phyloP scores from a whole-genome alignment of 2,888 invertebrate genomes.

The Drosophila pegasa region DNA sequence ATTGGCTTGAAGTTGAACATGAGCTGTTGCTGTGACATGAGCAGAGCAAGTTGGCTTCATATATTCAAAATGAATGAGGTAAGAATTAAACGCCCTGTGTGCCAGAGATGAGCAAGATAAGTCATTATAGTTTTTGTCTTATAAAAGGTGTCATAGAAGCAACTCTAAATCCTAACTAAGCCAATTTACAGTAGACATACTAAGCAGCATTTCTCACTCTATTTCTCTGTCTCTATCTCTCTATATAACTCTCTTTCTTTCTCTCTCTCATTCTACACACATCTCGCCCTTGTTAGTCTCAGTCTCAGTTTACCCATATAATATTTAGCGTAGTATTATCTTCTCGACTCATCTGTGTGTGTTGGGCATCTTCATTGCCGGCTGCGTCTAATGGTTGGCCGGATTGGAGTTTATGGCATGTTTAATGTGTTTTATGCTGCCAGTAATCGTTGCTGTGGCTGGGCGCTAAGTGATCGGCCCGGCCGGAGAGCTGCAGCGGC shows the following conservation, averaged over 20 bases:
- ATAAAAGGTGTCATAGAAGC: too few relatives aligned
- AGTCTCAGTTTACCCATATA: slow-evolving; percentile 7
- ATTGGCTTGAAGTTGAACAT: too few relatives aligned
- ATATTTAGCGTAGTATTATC: neutral
- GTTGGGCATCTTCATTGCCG: slow-evolving; percentile 20
- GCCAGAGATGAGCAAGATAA: too few relatives aligned
- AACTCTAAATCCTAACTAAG: too few relatives aligned
- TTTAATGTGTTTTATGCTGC: slow-evolving; percentile 51
- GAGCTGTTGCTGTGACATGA: too few relatives aligned
- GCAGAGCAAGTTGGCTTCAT: too few relatives aligned
- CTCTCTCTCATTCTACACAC: neutral
- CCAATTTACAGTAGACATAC: too few relatives aligned
- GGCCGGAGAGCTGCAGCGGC: slow-evolving; percentile 27
- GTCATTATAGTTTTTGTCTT: too few relatives aligned
- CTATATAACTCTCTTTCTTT: neutral
- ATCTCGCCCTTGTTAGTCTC: neutral
- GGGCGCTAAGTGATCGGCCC: slow-evolving; percentile 50
- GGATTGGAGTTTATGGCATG: slow-evolving; percentile 41
- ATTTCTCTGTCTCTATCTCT: neutral
- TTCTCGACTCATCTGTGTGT: neutral
- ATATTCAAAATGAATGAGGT: too few relatives aligned
- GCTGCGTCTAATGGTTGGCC: slow-evolving; percentile 30
- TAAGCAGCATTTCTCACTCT: too few relatives aligned
- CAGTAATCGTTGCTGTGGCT: slow-evolving; percentile 20
- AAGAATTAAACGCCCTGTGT: too few relatives aligned